Conservation (phyloP, 2,888 invertebrate species). For the Cyrtodaria siliqua region DNA sequence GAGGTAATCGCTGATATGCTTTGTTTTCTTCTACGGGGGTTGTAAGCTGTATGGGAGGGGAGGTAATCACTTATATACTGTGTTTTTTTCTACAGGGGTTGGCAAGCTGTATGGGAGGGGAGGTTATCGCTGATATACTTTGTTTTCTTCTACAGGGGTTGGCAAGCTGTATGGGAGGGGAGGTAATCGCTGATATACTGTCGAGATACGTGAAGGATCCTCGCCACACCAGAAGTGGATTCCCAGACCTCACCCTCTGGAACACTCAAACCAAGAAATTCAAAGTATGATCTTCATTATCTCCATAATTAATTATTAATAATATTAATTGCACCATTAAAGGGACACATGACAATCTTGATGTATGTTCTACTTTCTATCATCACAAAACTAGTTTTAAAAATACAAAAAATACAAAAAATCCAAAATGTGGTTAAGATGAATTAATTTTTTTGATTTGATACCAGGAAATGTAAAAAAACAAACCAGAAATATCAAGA, state of each 20-base stretch:
- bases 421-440: too few relatives aligned
- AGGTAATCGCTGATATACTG: slow-evolving; percentile 78
- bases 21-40: slow-evolving; percentile 76
- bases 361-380: too few relatives aligned
- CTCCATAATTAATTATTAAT: not conserved
- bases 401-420: too few relatives aligned
- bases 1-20: slow-evolving; percentile 83
- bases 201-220: slow-evolving; percentile 87
- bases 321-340: too few relatives aligned
- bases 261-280: slow-evolving; percentile 88
- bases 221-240: slow-evolving; percentile 90
- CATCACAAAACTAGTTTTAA: too few relatives aligned
- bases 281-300: slow-evolving; percentile 77
- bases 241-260: slow-evolving; percentile 95
- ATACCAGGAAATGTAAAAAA: too few relatives aligned
- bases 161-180: slow-evolving; percentile 81
- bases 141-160: slow-evolving; percentile 79
- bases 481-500: too few relatives aligned
- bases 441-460: too few relatives aligned
- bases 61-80: too few relatives aligned
- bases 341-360: too few relatives aligned
- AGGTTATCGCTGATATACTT: slow-evolving; percentile 79
- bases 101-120: slow-evolving; percentile 81
- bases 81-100: slow-evolving; percentile 79
- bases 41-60: too few relatives aligned